Evolutionary conservation across 2,113 vertebrate species (phyloP).

Genomic region (Pollimyrus isidori): DNA sequence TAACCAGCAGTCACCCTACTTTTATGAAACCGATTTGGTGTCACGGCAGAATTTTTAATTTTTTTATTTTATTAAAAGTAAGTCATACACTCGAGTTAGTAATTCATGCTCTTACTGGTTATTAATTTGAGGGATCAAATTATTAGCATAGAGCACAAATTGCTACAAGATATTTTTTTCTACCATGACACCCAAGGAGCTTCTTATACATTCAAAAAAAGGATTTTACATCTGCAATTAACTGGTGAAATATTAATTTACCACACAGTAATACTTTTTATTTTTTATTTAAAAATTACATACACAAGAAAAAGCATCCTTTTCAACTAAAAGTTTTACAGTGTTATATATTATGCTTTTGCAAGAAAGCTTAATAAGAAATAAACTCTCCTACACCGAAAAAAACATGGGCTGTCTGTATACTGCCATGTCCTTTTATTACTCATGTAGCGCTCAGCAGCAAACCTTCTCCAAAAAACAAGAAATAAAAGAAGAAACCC

Average conservation of each 20-base stretch:
- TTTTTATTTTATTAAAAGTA: too few relatives aligned
- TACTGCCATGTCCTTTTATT: neutral
- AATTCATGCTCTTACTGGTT: too few relatives aligned
- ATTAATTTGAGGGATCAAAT: too few relatives aligned
- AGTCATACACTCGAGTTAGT: too few relatives aligned
- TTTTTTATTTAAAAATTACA: neutral
- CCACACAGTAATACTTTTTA: neutral
- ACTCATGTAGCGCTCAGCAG: neutral
- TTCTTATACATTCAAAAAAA: neutral
- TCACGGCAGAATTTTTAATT: too few relatives aligned
- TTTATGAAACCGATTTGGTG: too few relatives aligned
- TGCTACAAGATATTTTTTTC: too few relatives aligned
- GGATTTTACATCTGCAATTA: neutral
- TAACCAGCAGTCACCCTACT: neutral
- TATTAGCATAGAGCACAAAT: too few relatives aligned
- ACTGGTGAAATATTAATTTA: neutral
- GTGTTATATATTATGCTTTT: neutral
- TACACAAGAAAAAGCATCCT: neutral
- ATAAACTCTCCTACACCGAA: neutral
- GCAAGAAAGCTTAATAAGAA: neutral
- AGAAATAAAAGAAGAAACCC: too few relatives aligned
- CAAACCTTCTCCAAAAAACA: neutral
- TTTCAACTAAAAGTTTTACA: neutral
- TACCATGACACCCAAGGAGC: too few relatives aligned
- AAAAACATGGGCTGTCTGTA: neutral